Base-by-base conservation (phyloP, 2,888 invertebrate genomes). In the Philopedon plagiatum region DNA sequence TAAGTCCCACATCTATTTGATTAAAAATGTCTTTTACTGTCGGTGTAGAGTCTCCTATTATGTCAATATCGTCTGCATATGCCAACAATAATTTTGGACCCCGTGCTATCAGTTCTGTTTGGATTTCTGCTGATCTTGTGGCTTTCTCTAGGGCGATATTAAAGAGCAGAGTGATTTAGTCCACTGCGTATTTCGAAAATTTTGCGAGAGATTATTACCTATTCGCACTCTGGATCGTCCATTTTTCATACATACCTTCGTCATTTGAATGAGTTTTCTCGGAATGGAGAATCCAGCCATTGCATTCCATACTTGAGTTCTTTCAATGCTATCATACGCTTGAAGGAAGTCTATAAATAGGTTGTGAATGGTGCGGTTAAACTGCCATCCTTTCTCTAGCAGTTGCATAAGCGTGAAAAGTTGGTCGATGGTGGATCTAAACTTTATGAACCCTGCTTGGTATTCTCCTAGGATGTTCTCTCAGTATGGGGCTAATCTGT, bases 311-410 rank as follows among this genome's bases (percentile, higher is more conserved):
- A 76, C 58, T 61, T 57, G 49, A 15, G 21, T 44, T 46, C 69
- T 66, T 13, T 29, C 5, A 8, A 76, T 23, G 8, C 63, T 73
- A 32, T 76, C 75, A 34, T 65, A 76, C 1, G 74, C 69, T 49
- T 71, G 66, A 56, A 60, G 62, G 39, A 74, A 76, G 37, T 76
- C 72, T 5, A 76, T 51, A 56, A 76, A 76, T 19, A 76, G 4
- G 9, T 67, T 39, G 54, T 76, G 69, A 2, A 74, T 15, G 5
- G 65, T 62, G 44, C 34, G 18, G 39, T 39, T 61, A 41, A 39
- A 73, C 39, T 75, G 73, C 62, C 70, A 70, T 37, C 61, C 66
- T 21, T 75, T 75, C 41, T 75, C 39, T 49, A 60, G 19, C 15
- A 72, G 19, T 56, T 68, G 61, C 15, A 29, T 61, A 29, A 68